Evolutionary conservation across 2,888 invertebrate species (phyloP).

Genomic region (Portevinia maculata): DNA sequence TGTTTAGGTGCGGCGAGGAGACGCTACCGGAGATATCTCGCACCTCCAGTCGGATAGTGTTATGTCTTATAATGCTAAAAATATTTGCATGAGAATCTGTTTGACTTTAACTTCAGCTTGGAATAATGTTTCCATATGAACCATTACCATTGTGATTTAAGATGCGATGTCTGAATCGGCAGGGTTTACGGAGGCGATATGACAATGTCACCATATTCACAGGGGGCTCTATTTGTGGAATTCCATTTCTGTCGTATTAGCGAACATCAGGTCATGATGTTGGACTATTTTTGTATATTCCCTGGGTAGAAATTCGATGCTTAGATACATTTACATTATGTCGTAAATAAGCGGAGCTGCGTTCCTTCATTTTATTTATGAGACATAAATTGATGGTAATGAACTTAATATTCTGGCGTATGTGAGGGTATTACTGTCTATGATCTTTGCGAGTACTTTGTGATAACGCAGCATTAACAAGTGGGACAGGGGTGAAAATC

Average conservation of each 20-base stretch:
- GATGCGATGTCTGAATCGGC: conserved; percentile 10
- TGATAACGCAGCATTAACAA: neutral
- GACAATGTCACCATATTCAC: conserved; percentile 2
- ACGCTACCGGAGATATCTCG: too few species aligned
- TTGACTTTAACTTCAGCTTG: conserved; percentile 17
- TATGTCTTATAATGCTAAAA: neutral
- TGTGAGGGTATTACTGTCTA: conserved; percentile 3
- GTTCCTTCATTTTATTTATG: conserved; percentile 44
- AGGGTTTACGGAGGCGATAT: neutral
- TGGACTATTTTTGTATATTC: neutral
- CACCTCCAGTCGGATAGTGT: too few species aligned
- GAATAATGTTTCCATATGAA: conserved; percentile 20
- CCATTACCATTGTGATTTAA: conserved; percentile 2
- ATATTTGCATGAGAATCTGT: conserved; percentile 9
- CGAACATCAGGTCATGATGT: conserved; percentile 24
- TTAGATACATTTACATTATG: conserved; percentile 1
- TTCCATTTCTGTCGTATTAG: neutral
- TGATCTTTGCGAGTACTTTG: conserved; percentile 1
- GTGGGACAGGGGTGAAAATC: neutral
- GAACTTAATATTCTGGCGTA: conserved; percentile 50
- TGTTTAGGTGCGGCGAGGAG: conserved; percentile 1
- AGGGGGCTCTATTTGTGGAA: conserved; percentile 30
- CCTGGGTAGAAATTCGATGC: neutral
- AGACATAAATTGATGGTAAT: conserved; percentile 60
- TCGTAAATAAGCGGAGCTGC: neutral